Base-by-base conservation (phyloP, 2,888 invertebrate species). In the Strigamia crassipes region DNA sequence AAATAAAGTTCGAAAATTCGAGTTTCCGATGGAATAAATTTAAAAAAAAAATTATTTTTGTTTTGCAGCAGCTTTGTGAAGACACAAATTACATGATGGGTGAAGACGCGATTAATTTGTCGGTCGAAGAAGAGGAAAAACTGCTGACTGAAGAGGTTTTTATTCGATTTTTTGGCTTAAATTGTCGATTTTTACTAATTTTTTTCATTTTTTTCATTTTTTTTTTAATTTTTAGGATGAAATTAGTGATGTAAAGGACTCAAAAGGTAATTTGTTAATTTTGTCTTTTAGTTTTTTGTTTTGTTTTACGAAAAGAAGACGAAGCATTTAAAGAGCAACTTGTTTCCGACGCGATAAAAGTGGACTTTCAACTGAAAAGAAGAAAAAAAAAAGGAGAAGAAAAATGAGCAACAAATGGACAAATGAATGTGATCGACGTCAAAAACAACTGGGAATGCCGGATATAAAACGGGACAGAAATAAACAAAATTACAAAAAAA, bases 91-190 rank as follows among this genome's bases (percentile, higher is more conserved):
- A 78, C 78, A 66, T 66, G 23, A 78, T 78, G 18, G 78, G 38
- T 13, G 78, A 78, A 86, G 94, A 94, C 88, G 93, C 94, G 51
- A 92, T 94, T 83, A 93, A 94, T 87, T 89, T 94, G 85, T 93
- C 93, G 83, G 91, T 94, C 87, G 94, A 93, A 61, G 94, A 94
- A 88, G 94, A 94, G 85, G 92, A 91, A 86, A 90, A 91, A 89
- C 90, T 94, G 83, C 90, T 94, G 83, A 93, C 92, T 87, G 93
- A 93, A 88, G 93, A 94, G 91, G 94, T 93, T 90, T 86, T 88
- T 83, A 89, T 27, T 31, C 12, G 12, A 31, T 27, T 21, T 15
- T 15, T 66, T 66, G n/a, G n/a, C n/a, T n/a, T n/a, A n/a, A n/a
- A n/a, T n/a, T n/a, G n/a, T n/a, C n/a, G n/a, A n/a, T n/a, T n/a